phyloP scores from a whole-genome alignment of 2,113 vertebrate species.

The Monopterus albus region DNA sequence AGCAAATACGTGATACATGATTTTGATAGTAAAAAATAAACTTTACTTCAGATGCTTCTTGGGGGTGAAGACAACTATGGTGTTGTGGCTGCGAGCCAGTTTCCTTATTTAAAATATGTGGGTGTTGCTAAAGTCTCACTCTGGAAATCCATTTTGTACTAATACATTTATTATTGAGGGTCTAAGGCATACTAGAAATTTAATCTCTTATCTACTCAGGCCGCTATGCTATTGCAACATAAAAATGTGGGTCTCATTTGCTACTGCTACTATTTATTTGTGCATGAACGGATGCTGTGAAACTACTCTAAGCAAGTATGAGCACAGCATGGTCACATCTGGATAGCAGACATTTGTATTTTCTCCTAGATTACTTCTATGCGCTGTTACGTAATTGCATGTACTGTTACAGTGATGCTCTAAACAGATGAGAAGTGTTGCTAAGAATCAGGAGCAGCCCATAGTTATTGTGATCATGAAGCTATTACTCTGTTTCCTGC shows the following conservation, averaged over 20 bases:
- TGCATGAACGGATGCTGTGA: no score
- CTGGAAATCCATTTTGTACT: constrained; percentile 13
- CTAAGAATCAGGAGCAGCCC: constrained; percentile 19
- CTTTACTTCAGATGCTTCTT: not conserved
- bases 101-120: constrained; percentile 60
- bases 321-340: no score
- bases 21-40: constrained; percentile 12
- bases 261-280: not conserved
- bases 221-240: not conserved
- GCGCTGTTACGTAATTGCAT: constrained; percentile 15
- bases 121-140: constrained; percentile 42
- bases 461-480: constrained; percentile 29
- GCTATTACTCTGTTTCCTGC: constrained; percentile 27
- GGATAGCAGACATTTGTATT: no score
- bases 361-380: not conserved
- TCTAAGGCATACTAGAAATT: not conserved
- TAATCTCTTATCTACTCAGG: not conserved
- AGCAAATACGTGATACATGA: not conserved
- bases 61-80: constrained; percentile 10
- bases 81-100: constrained; percentile 29
- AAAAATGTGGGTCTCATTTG: not conserved
- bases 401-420: not conserved
- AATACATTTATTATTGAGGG: constrained; percentile 22
- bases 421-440: constrained; percentile 31
- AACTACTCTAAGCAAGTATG: no score